Conservation (phyloP, 2,888 invertebrate species). For the Corythucha ciliata region DNA sequence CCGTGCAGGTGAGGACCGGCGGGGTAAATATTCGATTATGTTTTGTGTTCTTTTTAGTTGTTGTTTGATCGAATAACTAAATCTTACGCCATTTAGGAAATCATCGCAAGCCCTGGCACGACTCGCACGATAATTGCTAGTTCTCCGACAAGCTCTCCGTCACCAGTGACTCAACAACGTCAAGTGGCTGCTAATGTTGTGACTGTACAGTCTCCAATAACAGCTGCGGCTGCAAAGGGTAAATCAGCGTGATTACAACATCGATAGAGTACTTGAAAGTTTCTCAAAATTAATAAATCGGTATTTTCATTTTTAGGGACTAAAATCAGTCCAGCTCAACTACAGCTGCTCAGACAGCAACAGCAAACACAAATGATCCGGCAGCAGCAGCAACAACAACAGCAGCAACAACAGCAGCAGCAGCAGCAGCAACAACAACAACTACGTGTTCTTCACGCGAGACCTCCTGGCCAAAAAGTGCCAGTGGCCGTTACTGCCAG, state of each 20-base stretch:
- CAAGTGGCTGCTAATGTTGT: conserved; percentile 22
- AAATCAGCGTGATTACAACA: neutral
- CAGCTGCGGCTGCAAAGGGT: conserved; percentile 22
- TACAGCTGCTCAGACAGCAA: conserved; percentile 57
- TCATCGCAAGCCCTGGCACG: conserved; percentile 32
- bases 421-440: conserved; percentile 32
- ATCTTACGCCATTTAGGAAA: conserved; percentile 29
- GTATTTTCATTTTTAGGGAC: conserved; percentile 38
- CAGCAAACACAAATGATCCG: conserved; percentile 31
- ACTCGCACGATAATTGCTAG: conserved; percentile 28
- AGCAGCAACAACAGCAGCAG: conserved; percentile 47
- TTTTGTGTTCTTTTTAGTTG: neutral
- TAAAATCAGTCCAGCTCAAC: conserved; percentile 48
- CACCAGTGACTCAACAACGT: conserved; percentile 16
- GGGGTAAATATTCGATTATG: too few species aligned
- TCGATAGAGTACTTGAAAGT: neutral
- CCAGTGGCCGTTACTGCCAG: conserved; percentile 29
- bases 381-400: conserved; percentile 33
- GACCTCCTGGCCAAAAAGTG: conserved; percentile 27
- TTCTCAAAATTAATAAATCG: too few species aligned
- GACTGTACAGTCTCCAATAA: conserved; percentile 18
- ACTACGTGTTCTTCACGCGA: conserved; percentile 22
- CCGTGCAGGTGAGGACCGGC: conserved; percentile 20
- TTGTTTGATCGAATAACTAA: neutral
- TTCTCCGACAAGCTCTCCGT: conserved; percentile 18